Conservation (phyloP, 2,797 vertebrate genomes). For the Simalia tracyae region DNA sequence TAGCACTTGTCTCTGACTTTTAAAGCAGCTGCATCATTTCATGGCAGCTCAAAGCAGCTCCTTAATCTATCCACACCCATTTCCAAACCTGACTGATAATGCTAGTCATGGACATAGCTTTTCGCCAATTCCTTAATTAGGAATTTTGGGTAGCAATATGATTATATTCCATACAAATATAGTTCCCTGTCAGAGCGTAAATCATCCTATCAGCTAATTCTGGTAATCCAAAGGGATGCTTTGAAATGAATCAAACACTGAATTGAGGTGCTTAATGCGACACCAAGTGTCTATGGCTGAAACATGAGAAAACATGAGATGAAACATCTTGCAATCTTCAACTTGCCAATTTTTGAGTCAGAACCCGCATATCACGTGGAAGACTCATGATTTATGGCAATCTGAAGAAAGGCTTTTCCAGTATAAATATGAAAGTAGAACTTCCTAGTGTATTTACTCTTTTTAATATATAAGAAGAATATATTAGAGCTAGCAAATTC, state of each 20-base stretch:
- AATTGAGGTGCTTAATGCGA: background rate
- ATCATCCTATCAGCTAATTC: too few species aligned
- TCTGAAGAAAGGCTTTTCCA: background rate
- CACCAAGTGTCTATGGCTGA: background rate
- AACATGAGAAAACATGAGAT: background rate
- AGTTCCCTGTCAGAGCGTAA: background rate
- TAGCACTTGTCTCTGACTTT: background rate
- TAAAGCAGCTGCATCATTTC: background rate
- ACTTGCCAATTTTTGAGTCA: background rate
- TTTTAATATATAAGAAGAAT: background rate
- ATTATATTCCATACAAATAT: background rate
- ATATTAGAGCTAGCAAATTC: background rate
- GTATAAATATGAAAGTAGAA: slow-evolving; percentile 12
- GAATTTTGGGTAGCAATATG: background rate
- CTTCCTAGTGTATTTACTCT: background rate
- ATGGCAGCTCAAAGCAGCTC: background rate
- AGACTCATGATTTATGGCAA: background rate
- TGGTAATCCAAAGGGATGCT: background rate
- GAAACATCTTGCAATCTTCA: background rate
- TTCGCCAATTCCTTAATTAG: background rate
- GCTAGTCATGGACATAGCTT: background rate
- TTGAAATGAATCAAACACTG: background rate
- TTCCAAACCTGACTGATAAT: background rate
- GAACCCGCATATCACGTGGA: background rate
- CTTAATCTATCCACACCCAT: background rate